Percentiles rank a stretch among this genome's conserved stretches.
Conservation (phyloP, 2,113 vertebrate species). For the Thinocorus orbignyianus region DNA sequence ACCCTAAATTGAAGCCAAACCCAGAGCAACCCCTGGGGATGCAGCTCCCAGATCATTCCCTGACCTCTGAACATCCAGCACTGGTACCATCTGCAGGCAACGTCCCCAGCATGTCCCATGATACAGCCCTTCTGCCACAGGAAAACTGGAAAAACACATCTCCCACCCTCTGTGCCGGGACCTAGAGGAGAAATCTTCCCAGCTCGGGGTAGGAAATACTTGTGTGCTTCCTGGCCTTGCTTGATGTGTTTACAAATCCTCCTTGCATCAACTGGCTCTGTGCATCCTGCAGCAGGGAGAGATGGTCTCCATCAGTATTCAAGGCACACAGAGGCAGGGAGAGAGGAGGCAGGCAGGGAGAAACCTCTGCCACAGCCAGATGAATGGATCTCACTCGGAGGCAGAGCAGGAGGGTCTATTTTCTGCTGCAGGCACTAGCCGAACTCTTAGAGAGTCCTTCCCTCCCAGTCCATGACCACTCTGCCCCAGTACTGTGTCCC, state of each 20-base stretch:
- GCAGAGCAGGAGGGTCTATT: not conserved
- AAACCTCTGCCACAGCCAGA: not conserved
- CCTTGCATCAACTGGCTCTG: not conserved
- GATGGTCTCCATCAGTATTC: not conserved
- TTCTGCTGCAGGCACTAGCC: not conserved
- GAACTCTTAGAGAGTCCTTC: not conserved
- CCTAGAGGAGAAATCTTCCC: not conserved
- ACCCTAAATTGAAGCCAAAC: not conserved
- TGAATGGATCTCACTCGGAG: not conserved
- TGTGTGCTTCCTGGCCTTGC: not conserved
- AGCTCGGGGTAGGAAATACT: not conserved
- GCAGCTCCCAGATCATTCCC: accelerated
- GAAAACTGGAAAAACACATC: not conserved
- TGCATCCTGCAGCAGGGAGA: not conserved
- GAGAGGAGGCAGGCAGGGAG: not conserved
- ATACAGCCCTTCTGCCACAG: too few relatives aligned
- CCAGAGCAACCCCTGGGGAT: not conserved
- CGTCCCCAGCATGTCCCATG: accelerated
- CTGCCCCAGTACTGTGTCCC: not conserved
- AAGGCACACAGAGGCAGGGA: not conserved
- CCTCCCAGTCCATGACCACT: not conserved
- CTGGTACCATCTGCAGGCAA: accelerated
- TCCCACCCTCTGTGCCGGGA: not conserved
- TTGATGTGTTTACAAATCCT: not conserved
- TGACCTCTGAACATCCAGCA: not conserved